phyloP scores from a whole-genome alignment of 2,888 invertebrate species.

The Diaphora mendica region DNA sequence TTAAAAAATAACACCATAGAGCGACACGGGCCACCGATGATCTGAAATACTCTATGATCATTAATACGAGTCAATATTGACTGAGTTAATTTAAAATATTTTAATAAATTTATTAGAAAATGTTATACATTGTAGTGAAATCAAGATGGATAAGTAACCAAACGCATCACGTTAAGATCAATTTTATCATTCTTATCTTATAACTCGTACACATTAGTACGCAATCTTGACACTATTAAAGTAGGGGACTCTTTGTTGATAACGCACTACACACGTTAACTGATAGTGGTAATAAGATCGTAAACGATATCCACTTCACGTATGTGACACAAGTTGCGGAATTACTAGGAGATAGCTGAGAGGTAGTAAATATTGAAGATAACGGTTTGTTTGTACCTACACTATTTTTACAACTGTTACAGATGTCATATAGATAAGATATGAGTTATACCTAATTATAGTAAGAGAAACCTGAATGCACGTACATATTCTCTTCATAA shows the following conservation, averaged over 20 bases:
- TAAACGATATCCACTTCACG: not conserved
- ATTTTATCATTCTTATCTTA: not conserved
- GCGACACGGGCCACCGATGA: too few relatives aligned
- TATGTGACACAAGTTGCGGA: not conserved
- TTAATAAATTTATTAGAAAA: too few relatives aligned
- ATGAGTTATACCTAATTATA: not conserved
- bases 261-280: not conserved
- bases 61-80: too few relatives aligned
- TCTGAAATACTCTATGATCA: too few relatives aligned
- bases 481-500: not conserved
- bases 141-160: not conserved
- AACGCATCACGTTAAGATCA: constrained; percentile 6
- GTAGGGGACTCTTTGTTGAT: not conserved
- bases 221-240: not conserved
- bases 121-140: too few relatives aligned
- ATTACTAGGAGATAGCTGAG: not conserved
- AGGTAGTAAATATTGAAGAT: not conserved
- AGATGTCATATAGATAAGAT: not conserved
- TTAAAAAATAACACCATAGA: too few relatives aligned
- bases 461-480: not conserved
- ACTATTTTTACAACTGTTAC: not conserved
- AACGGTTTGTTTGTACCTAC: not conserved
- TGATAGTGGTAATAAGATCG: not conserved
- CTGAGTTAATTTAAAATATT: too few relatives aligned
- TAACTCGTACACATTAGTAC: constrained; percentile 3